A percentile compares a stretch with the other conserved stretches of the same genome.
Evolutionary conservation across 1,140 invertebrate species (phyloP).

Genomic region (Sitophilus oryzae): DNA sequence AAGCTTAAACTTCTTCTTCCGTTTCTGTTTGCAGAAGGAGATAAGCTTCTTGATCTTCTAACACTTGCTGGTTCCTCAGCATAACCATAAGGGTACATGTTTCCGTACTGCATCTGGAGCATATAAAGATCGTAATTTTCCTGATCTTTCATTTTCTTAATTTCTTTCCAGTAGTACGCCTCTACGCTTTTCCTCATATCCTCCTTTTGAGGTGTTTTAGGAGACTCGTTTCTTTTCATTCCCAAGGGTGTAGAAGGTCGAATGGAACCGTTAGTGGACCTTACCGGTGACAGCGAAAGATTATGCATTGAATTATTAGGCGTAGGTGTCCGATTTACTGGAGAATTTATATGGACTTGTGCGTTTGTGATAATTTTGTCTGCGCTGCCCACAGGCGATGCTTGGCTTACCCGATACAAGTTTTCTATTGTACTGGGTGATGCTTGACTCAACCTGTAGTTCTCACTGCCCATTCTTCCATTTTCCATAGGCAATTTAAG

Average conservation of each 20-base stretch:
- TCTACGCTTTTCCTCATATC: constrained; percentile 51
- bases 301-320: constrained; percentile 16
- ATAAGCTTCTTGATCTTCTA: constrained; percentile 34
- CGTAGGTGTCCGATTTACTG: constrained; percentile 20
- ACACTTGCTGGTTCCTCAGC: constrained; percentile 32
- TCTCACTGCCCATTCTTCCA: neutral
- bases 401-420: constrained; percentile 5
- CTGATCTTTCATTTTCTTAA: constrained; percentile 51
- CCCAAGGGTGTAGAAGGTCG: constrained; percentile 12
- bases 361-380: constrained; percentile 22
- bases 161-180: constrained; percentile 55
- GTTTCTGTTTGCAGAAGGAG: constrained; percentile 24
- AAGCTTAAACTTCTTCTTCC: constrained; percentile 39
- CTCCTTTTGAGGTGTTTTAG: constrained; percentile 38
- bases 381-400: neutral
- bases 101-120: constrained; percentile 32
- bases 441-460: constrained; percentile 6
- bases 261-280: constrained; percentile 20
- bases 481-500: neutral
- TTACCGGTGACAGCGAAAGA: constrained; percentile 15
- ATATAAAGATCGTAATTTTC: constrained; percentile 48
- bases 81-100: constrained; percentile 31
- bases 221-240: constrained; percentile 16
- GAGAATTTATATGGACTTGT: constrained; percentile 21
- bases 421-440: constrained; percentile 13